Conservation (phyloP, 2,888 invertebrate genomes). For the Polyommatus icarus region DNA sequence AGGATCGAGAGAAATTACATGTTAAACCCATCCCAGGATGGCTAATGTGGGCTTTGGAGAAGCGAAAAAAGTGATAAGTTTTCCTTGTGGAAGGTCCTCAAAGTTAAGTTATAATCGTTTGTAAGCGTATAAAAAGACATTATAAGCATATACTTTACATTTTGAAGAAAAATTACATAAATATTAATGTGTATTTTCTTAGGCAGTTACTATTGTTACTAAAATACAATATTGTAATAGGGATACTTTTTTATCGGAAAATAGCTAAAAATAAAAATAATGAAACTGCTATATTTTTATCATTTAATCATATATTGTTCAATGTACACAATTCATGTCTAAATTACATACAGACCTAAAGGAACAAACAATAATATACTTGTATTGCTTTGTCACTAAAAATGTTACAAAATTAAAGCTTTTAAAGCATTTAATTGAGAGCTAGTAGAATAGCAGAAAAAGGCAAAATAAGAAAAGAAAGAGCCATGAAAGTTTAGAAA, state of each 20-base stretch:
- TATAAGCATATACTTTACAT: too few species aligned
- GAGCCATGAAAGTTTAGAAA: neutral
- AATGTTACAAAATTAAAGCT: slow-evolving; percentile 2
- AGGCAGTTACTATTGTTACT: too few species aligned
- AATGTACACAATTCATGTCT: neutral
- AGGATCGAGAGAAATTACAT: too few species aligned
- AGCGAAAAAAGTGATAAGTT: too few species aligned
- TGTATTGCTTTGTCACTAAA: neutral
- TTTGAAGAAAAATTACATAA: too few species aligned
- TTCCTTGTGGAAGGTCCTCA: too few species aligned
- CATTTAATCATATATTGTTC: slow-evolving; percentile 7
- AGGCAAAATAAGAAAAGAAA: neutral
- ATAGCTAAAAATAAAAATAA: neutral
- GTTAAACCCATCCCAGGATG: too few species aligned
- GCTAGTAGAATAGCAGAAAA: neutral
- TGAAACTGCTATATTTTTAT: neutral
- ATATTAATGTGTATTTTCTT: too few species aligned
- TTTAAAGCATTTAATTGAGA: neutral
- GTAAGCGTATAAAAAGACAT: too few species aligned
- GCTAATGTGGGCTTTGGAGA: too few species aligned
- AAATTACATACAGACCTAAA: slow-evolving; percentile 3
- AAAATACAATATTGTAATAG: neutral
- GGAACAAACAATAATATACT: neutral
- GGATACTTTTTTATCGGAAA: neutral
- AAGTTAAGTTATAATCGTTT: too few species aligned